Evolutionary conservation across 2,888 invertebrate genomes (phyloP), one percentile per base, ranked within the genome.

Genomic region (Tinea trinotella): DNA sequence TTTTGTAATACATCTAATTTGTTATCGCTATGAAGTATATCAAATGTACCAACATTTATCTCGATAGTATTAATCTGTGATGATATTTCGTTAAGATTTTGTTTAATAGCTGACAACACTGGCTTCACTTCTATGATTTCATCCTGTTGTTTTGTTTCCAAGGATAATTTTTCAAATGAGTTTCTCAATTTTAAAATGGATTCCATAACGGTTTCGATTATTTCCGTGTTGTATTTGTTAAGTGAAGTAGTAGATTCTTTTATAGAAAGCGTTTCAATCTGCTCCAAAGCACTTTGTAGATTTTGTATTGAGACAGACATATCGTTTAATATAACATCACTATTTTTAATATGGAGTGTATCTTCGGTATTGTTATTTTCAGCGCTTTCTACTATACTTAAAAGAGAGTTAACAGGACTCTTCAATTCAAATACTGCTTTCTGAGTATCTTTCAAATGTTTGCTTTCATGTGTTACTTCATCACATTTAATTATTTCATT

Each of bases 121-220:
- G 72, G 60, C 58, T 75, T 76, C 10, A 88, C 64, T 2, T 72
- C 62, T 9, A 56, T 34, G 58, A 68, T 64, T 50, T 77, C 69
- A 57, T 69, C 66, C 49, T 68, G 69, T 6, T 56, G 65, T 58
- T 62, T 70, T 2, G 66, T 64, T 58, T 78, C 74, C 2, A 57
- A 62, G 1, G 80, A 76, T 10, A 85, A 57, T 58, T 71, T 66
- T 62, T 91, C 90, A 58, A 91, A 75, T 0, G 88, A 88, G 63
- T 80, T 88, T 57, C 89, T 83, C 4, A 92, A 69, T 65, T 91
- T 90, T 54, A 89, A 76, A n/a, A 91, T 78, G 0, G 91, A 89
- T 12, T 88, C 87, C 61, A 89, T 88, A 0, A 92, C 88, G 54
- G 88, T 87, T 64, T 92, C 90, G 55, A 92, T 83, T 24, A 91